Percentiles rank a stretch among this genome's conserved stretches.
Evolutionary conservation across 2,113 vertebrate species (phyloP).

Genomic region (Myrmecobius fasciatus): DNA sequence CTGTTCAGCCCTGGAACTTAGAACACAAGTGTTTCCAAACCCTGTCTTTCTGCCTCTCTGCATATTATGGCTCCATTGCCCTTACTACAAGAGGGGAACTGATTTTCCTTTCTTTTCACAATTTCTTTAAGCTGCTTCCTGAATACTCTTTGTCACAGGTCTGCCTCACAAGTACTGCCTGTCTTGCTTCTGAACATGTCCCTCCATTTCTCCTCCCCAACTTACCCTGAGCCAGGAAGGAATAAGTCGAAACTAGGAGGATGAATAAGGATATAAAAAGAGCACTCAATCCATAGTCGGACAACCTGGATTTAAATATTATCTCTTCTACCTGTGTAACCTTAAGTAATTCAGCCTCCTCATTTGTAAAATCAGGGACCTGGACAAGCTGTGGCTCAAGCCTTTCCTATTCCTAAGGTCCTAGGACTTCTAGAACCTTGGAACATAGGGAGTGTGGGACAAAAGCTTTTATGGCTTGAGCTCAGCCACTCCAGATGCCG

Average conservation of each 20-base stretch:
- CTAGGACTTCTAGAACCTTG: background rate
- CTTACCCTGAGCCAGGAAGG: background rate
- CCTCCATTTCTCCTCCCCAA: background rate
- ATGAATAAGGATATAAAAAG: too few species aligned
- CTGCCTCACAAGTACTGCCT: background rate
- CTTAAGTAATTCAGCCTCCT: background rate
- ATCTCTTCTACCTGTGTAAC: background rate
- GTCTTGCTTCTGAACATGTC: background rate
- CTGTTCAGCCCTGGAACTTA: too few species aligned
- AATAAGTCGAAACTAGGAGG: background rate
- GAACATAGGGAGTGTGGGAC: background rate
- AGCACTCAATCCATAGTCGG: too few species aligned
- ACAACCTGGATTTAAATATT: background rate
- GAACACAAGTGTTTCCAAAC: too few species aligned
- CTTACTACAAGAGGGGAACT: too few species aligned
- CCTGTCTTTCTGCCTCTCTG: too few species aligned
- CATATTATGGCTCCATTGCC: too few species aligned
- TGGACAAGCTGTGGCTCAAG: background rate
- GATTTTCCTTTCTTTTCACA: too few species aligned
- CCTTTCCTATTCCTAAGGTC: background rate
- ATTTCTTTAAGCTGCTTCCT: background rate
- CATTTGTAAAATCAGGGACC: background rate
- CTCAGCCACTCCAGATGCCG: background rate
- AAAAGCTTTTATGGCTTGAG: too few species aligned
- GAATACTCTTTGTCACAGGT: background rate